These are phyloP conservation scores for Columba livia DNA, from an alignment of 2,113 vertebrate species.

Conservation along the genomic window DNA sequence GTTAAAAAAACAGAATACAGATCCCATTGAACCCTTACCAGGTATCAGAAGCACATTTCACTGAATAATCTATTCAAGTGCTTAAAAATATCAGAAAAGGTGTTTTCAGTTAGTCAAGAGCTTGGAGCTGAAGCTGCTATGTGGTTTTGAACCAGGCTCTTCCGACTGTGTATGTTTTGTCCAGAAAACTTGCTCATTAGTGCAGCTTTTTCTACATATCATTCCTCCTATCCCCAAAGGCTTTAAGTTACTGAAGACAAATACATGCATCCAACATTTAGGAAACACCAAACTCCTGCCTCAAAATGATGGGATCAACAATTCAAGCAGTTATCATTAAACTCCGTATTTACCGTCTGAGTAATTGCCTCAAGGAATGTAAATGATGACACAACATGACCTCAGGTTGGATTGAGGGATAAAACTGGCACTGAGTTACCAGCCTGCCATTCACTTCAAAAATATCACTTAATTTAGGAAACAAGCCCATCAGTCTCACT, in stretches of 20 bases:
- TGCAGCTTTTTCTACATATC: background rate
- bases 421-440: background rate
- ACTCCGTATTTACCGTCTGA: background rate
- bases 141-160: background rate
- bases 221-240: background rate
- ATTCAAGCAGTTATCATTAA: background rate
- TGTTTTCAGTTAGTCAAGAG: background rate
- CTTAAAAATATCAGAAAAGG: background rate
- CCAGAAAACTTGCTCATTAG: background rate
- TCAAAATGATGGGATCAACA: background rate
- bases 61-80: background rate
- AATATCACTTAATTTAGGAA: slow-evolving; percentile 48
- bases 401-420: background rate
- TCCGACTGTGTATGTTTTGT: background rate
- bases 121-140: background rate
- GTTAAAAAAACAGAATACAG: background rate
- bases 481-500: slow-evolving; percentile 38
- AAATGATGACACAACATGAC: background rate
- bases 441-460: slow-evolving; percentile 12
- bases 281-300: background rate
- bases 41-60: background rate
- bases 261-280: background rate
- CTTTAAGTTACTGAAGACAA: background rate
- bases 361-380: background rate
- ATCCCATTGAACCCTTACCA: background rate